These are phyloP conservation scores for Apotomis capreana DNA, from an alignment of 2,888 invertebrate species.

Conservation along the genomic window DNA sequence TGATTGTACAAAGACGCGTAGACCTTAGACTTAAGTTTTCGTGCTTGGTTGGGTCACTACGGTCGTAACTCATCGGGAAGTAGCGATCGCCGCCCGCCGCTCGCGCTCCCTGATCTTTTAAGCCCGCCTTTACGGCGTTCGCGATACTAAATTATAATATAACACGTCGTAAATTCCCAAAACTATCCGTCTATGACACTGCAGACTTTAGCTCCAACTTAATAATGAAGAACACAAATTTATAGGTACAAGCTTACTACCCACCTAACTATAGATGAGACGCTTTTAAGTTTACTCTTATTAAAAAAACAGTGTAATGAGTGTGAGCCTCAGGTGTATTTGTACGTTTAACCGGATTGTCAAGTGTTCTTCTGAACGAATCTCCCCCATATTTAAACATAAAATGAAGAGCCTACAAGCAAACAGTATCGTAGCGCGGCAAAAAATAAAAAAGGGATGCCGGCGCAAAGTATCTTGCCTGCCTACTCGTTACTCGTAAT, in stretches of 20 bases:
- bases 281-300: not conserved
- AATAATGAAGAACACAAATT: constrained; percentile 32
- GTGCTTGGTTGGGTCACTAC: constrained; percentile 2
- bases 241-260: constrained; percentile 1
- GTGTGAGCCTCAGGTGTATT: constrained; percentile 60
- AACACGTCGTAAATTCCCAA: constrained; percentile 80
- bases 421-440: constrained; percentile 75
- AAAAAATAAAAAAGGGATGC: constrained; percentile 77
- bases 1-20: not conserved
- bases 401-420: constrained; percentile 77
- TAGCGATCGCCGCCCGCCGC: constrained; percentile 43
- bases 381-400: constrained; percentile 78
- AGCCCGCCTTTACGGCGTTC: constrained; percentile 76
- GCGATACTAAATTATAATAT: constrained; percentile 82
- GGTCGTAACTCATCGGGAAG: constrained; percentile 37
- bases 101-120: constrained; percentile 73
- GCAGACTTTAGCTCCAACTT: constrained; percentile 63
- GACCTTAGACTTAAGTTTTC: constrained; percentile 7
- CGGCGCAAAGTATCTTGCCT: constrained; percentile 64
- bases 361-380: constrained; percentile 71
- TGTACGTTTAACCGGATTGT: constrained; percentile 64
- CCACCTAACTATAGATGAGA: not conserved
- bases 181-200: constrained; percentile 76
- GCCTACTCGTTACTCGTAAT: constrained; percentile 68
- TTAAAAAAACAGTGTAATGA: constrained; percentile 9